Conservation (phyloP, 2,797 vertebrate species). For the Carduelis carduelis region DNA sequence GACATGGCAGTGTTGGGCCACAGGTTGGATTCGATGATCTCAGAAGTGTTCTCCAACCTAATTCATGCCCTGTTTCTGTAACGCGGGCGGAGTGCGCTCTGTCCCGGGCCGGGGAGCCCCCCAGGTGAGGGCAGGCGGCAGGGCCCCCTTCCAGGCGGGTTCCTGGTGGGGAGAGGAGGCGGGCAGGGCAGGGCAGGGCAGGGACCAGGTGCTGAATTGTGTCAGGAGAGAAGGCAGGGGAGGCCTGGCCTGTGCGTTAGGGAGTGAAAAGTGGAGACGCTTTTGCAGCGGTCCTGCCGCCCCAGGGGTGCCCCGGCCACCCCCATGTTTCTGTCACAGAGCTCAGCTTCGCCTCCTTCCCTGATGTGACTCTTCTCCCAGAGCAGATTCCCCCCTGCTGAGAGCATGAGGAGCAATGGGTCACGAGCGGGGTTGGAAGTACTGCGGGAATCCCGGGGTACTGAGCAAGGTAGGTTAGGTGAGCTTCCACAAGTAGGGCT, state of each 20-base stretch:
- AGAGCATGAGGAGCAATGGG: fast-evolving
- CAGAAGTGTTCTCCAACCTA: not conserved
- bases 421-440: not conserved
- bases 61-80: not conserved
- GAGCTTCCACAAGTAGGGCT: not conserved
- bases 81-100: not conserved
- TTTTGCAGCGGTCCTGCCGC: not conserved
- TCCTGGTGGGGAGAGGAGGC: not conserved
- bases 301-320: not conserved
- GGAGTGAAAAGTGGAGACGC: fast-evolving
- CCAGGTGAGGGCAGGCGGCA: not conserved
- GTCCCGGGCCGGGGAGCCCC: not conserved
- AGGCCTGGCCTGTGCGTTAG: not conserved
- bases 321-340: not conserved
- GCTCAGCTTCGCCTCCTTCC: not conserved
- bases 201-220: not conserved
- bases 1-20: not conserved
- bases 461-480: not conserved
- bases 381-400: not conserved
- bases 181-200: not conserved
- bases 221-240: not conserved
- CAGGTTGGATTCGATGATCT: not conserved
- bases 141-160: not conserved
- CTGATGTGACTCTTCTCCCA: not conserved
- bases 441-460: not conserved